Base-by-base conservation (phyloP, 2,888 invertebrate genomes). In the Agriotes lineatus region DNA sequence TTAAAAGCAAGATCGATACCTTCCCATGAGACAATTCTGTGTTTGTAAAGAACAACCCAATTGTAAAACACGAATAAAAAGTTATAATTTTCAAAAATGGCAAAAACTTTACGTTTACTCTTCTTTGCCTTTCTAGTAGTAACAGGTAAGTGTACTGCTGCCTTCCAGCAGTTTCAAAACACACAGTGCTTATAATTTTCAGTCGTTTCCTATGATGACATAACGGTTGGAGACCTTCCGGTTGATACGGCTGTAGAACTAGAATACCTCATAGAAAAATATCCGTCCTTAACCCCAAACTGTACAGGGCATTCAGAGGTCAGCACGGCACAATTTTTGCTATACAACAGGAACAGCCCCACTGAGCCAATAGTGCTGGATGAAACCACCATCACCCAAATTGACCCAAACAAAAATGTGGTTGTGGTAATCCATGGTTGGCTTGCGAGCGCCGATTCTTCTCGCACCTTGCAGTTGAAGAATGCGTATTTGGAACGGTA, bases 401-500 rank as follows among this genome's bases (percentile, higher is more conserved):
- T 60, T 3, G 33, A 48, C 18, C 4, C 33, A 16, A 35, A 18
- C 1, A 33, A 30, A 5, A 35, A 60, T 20, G 25, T 22, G 2
- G 22, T 48, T 10, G 6, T 60, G 10, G 2, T 60, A 12, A 10
- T 48, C 2, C 60, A 48, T 14, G 60, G 60, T 7, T 48, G 48
- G 48, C 2, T 12, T 9, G 12, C 19, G n/a, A 45, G 10, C 4
- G 9, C 33, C 1, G 30, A 20, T 1, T 1, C n/a, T 6, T 12
- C 2, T 6, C 14, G 22, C 9, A 22, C 44, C 7, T 0, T 19
- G 12, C 9, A 35, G 1, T 2, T 59, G 9, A 44, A 44, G 9
- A n/a, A 59, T 16, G 58, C 18, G 12, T 59, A 59, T 22, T 12
- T 59, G 2, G 44, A 44, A 25, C n/a, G 18, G 0, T 33, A 59